These are phyloP conservation scores for Tetramorium bicarinatum DNA, from an alignment of 2,888 invertebrate species.

Conservation along the genomic window DNA sequence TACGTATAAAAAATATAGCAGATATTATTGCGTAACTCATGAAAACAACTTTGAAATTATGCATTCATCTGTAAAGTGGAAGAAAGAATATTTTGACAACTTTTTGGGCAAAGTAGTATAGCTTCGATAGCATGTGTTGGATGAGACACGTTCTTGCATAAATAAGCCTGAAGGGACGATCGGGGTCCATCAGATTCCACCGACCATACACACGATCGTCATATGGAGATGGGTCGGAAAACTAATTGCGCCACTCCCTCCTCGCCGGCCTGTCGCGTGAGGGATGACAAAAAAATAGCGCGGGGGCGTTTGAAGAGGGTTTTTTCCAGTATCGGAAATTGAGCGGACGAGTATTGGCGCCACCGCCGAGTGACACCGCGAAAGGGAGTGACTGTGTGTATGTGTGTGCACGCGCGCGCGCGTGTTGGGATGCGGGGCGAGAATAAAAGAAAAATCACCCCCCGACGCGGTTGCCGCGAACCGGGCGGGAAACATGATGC, in stretches of 20 bases:
- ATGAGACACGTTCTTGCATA: slow-evolving; percentile 20
- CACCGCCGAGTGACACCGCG: slow-evolving; percentile 40
- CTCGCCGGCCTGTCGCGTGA: background rate
- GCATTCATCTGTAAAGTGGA: background rate
- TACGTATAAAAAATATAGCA: background rate
- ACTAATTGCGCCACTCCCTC: slow-evolving; percentile 48
- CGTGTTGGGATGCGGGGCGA: background rate
- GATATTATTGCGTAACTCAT: background rate
- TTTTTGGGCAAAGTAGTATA: background rate
- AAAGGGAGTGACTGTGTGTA: slow-evolving; percentile 20
- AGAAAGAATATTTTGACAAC: background rate
- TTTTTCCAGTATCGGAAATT: slow-evolving; percentile 61
- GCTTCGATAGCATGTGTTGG: background rate
- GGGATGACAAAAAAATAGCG: slow-evolving; percentile 25
- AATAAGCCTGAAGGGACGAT: slow-evolving; percentile 37
- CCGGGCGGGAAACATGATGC: slow-evolving; percentile 40
- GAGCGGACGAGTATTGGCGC: slow-evolving; percentile 51
- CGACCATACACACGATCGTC: background rate
- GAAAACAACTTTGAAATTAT: background rate
- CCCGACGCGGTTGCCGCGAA: slow-evolving; percentile 10
- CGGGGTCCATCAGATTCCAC: slow-evolving; percentile 7
- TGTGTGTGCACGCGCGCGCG: background rate
- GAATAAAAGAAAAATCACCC: slow-evolving; percentile 46
- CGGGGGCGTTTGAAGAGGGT: slow-evolving; percentile 35
- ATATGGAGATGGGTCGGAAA: slow-evolving; percentile 35